Percentiles rank a stretch among this genome's conserved stretches.
phyloP scores from a whole-genome alignment of 2,113 vertebrate species.

The Pollachius pollachius region DNA sequence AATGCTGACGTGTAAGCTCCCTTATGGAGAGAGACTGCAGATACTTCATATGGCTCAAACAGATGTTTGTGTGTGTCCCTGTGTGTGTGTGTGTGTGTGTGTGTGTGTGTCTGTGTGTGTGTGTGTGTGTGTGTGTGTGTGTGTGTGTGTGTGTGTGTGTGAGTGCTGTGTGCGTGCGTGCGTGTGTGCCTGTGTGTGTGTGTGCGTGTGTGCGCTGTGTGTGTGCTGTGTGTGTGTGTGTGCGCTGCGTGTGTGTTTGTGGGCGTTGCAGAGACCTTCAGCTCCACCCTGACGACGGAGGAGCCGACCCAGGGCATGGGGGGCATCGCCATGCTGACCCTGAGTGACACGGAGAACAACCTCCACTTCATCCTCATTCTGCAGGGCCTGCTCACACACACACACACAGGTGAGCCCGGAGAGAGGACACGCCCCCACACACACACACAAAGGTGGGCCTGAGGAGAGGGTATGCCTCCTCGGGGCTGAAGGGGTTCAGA shows the following conservation, averaged over 20 bases:
- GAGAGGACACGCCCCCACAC: too few relatives aligned
- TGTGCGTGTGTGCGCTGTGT: conserved; percentile 16
- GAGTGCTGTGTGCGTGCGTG: background rate
- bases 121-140: background rate
- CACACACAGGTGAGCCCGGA: conserved; percentile 60
- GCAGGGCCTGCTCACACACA: conserved; percentile 80
- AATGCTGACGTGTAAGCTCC: background rate
- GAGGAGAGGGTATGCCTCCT: background rate
- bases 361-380: conserved; percentile 93
- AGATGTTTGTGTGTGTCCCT: background rate
- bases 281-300: conserved; percentile 82
- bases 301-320: conserved; percentile 76
- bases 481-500: too few relatives aligned
- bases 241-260: conserved; percentile 14
- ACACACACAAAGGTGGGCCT: background rate
- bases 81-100: background rate
- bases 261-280: conserved; percentile 84
- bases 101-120: conserved; percentile 6
- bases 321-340: conserved; percentile 87
- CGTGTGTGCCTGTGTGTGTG: background rate
- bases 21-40: conserved; percentile 23
- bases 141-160: background rate
- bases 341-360: conserved; percentile 91
- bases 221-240: background rate
- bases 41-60: conserved; percentile 6